phyloP scores from a whole-genome alignment of 1,140 invertebrate genomes.

The Drosophila kepulauana region DNA sequence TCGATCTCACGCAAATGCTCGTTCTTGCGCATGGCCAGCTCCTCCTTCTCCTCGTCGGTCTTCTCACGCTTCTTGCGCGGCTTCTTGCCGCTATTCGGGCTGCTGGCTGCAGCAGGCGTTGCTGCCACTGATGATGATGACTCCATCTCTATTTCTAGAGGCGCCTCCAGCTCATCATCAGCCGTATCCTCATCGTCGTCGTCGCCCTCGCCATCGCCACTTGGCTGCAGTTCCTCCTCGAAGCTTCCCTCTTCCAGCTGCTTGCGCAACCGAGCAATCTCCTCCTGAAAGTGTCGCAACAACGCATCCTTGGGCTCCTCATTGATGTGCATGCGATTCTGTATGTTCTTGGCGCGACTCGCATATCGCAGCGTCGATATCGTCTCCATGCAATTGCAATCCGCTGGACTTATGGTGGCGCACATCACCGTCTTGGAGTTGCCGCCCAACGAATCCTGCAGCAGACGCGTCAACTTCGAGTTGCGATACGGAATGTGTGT shows the following conservation, averaged over 20 bases:
- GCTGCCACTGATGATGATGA: conserved; percentile 64
- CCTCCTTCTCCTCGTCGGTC: conserved; percentile 88
- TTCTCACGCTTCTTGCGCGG: conserved; percentile 86
- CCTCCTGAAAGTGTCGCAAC: conserved; percentile 97
- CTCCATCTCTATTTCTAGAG: conserved; percentile 85
- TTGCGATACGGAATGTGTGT: conserved; percentile 98
- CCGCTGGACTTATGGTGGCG: conserved; percentile 98
- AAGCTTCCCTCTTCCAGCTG: conserved; percentile 90
- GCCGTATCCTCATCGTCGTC: conserved; percentile 73
- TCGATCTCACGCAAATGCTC: conserved; percentile 87
- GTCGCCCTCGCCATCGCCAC: conserved; percentile 57
- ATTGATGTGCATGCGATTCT: conserved; percentile 98
- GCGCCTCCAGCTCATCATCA: conserved; percentile 73
- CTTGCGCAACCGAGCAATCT: conserved; percentile 96
- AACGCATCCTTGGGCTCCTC: conserved; percentile 99
- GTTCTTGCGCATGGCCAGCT: conserved; percentile 87
- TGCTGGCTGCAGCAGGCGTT: conserved; percentile 58
- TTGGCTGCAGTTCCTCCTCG: conserved; percentile 73
- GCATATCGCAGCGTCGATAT: conserved; percentile 98
- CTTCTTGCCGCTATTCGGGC: conserved; percentile 62
- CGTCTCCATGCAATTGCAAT: conserved; percentile 98
- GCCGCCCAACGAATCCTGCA: conserved; percentile 97
- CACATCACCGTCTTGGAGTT: conserved; percentile 99
- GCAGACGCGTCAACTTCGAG: conserved; percentile 95
- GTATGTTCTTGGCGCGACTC: conserved; percentile 98